Evolutionary conservation across 2,113 vertebrate genomes (phyloP).

Genomic region (Hipposideros armiger): DNA sequence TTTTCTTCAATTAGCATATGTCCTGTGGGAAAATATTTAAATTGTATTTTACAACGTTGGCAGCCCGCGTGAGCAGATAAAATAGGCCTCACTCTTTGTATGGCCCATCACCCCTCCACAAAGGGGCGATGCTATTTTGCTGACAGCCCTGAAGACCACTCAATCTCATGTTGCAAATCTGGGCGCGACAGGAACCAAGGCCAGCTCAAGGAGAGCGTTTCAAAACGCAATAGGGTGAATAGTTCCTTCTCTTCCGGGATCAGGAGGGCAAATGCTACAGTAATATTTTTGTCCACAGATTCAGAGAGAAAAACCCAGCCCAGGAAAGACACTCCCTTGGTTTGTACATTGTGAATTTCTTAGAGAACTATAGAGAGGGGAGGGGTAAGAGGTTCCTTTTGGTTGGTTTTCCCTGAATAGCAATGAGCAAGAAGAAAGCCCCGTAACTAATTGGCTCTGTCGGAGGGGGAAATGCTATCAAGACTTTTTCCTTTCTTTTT

Average conservation of each 20-base stretch:
- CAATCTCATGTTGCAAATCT: neutral
- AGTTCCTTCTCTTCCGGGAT: neutral
- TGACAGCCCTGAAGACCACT: conserved; percentile 41
- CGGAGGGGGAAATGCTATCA: neutral
- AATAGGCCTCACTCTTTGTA: neutral
- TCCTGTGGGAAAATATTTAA: conserved; percentile 64
- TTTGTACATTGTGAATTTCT: neutral
- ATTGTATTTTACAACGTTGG: neutral
- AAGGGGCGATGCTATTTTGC: conserved; percentile 30
- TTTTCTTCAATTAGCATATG: conserved; percentile 51
- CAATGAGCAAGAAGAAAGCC: conserved; percentile 14
- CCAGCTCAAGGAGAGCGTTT: neutral
- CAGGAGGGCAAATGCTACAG: neutral
- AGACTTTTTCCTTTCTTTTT: neutral
- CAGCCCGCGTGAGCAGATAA: conserved; percentile 16
- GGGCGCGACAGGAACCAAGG: neutral
- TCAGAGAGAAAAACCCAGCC: neutral
- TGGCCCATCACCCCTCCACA: neutral
- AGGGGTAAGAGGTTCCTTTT: neutral
- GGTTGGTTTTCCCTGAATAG: conserved; percentile 58
- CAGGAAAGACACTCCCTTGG: neutral
- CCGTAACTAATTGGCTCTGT: conserved; percentile 55
- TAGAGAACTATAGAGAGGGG: neutral
- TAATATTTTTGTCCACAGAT: neutral
- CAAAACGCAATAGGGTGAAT: neutral